Evolutionary conservation across 2,797 vertebrate genomes (phyloP).

Genomic region (Vultur gryphus): DNA sequence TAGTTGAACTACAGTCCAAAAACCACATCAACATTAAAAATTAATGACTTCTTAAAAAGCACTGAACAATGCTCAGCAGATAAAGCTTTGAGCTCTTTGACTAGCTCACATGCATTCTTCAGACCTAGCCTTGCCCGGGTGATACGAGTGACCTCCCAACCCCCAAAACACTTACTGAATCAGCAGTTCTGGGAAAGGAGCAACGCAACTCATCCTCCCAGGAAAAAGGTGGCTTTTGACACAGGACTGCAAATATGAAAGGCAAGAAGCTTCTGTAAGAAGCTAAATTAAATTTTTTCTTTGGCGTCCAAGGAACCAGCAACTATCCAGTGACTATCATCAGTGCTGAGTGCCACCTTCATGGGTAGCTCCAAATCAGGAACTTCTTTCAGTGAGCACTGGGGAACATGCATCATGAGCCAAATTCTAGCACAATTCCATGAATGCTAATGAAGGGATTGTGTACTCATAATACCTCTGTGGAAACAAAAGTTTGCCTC

Average conservation of each 20-base stretch:
- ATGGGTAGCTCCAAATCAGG: background rate
- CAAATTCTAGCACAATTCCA: background rate
- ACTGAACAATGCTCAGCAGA: background rate
- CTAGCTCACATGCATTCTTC: background rate
- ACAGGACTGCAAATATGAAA: background rate
- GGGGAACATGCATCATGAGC: background rate
- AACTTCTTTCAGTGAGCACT: background rate
- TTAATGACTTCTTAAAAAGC: slow-evolving; percentile 11
- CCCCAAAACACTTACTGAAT: background rate
- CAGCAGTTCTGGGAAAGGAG: background rate
- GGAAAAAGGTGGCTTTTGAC: background rate
- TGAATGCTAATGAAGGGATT: background rate
- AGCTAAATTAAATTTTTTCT: background rate
- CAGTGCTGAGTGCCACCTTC: no score
- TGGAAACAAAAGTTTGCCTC: background rate
- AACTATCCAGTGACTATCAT: no score
- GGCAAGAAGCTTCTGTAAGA: background rate
- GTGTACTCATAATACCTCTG: background rate
- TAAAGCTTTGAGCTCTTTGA: background rate
- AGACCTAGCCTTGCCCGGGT: background rate
- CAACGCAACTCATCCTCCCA: background rate
- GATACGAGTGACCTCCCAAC: background rate
- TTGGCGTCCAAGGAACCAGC: background rate
- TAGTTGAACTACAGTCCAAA: background rate
- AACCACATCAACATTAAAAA: background rate